Percentiles rank a stretch among this genome's conserved stretches.
phyloP scores from a whole-genome alignment of 2,797 vertebrate species.

The Diglossa cyanea region DNA sequence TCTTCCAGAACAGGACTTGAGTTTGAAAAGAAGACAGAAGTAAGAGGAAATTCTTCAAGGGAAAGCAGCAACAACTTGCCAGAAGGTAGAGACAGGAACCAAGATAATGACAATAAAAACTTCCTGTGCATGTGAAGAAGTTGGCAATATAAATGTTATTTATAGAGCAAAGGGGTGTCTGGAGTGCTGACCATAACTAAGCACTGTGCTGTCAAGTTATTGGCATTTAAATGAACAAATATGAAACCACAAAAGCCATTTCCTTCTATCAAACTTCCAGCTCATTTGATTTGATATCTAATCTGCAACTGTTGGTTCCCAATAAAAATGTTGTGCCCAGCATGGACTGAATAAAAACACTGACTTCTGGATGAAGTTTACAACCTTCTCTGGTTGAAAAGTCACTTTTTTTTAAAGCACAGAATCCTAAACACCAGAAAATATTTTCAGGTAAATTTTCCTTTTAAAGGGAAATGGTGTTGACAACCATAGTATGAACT shows the following conservation, averaged over 20 bases:
- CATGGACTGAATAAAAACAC: neutral
- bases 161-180: neutral
- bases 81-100: neutral
- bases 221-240: neutral
- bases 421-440: neutral
- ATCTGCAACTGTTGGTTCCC: neutral
- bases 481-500: neutral
- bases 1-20: neutral
- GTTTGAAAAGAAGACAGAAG: neutral
- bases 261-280: neutral
- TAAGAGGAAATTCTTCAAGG: neutral
- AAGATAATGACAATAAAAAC: neutral
- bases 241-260: neutral
- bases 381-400: neutral
- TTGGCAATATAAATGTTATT: neutral
- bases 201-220: neutral
- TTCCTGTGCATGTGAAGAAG: neutral
- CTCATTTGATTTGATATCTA: neutral
- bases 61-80: neutral
- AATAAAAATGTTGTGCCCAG: neutral
- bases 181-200: neutral
- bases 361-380: neutral
- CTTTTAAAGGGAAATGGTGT: neutral
- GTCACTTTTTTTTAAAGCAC: neutral
- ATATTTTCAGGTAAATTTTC: neutral